These are phyloP conservation scores for Agapornis canus DNA, from an alignment of 2,797 vertebrate genomes.

Conservation along the genomic window DNA sequence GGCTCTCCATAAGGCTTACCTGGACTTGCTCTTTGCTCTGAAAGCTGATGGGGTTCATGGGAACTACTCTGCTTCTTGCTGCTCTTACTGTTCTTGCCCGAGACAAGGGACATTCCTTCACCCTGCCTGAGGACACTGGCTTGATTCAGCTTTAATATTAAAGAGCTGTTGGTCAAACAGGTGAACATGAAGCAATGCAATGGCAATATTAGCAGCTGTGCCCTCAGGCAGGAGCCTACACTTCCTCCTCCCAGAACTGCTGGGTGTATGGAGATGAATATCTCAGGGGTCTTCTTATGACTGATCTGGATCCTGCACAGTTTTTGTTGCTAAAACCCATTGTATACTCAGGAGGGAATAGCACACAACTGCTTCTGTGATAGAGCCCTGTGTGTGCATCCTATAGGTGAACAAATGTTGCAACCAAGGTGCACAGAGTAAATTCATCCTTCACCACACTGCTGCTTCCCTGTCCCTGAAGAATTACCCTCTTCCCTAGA, in stretches of 20 bases:
- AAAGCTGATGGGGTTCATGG: fast-evolving
- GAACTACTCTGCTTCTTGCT: background rate
- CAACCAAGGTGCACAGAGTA: fast-evolving
- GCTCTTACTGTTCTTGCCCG: background rate
- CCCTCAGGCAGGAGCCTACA: background rate
- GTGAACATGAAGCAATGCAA: background rate
- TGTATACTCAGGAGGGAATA: background rate
- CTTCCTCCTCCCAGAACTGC: background rate
- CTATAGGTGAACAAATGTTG: background rate
- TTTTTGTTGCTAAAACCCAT: background rate
- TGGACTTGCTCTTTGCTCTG: fast-evolving
- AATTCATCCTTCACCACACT: background rate
- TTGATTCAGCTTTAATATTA: background rate
- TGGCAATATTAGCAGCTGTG: background rate
- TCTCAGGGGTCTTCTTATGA: background rate
- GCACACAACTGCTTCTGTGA: background rate
- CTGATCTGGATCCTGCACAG: background rate
- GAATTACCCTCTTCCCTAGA: background rate
- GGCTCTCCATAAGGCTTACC: background rate
- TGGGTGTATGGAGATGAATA: background rate
- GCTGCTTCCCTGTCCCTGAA: background rate
- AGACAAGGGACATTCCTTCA: fast-evolving
- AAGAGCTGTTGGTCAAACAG: background rate
- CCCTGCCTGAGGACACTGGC: background rate
- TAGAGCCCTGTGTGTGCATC: background rate